These are phyloP conservation scores for Mobula hypostoma DNA, from an alignment of 2,113 vertebrate genomes.

Conservation along the genomic window DNA sequence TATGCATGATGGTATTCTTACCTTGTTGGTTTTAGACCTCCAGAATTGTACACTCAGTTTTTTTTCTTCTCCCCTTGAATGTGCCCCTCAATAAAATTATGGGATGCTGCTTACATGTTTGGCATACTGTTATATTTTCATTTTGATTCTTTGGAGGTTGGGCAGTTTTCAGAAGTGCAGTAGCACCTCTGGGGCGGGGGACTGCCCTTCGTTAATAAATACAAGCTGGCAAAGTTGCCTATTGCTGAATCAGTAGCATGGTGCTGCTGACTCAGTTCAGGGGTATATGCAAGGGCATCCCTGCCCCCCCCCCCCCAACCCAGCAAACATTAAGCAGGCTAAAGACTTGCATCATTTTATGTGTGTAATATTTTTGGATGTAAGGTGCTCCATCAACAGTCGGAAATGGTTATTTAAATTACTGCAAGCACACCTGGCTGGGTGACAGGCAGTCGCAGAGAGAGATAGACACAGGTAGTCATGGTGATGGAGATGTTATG, in stretches of 20 bases:
- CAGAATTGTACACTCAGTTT: constrained; percentile 5
- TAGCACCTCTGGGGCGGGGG: not conserved
- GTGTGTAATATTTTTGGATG: too few species aligned
- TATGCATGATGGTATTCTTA: not conserved
- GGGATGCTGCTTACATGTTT: constrained; percentile 17
- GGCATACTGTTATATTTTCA: not conserved
- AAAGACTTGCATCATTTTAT: too few species aligned
- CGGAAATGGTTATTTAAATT: too few species aligned
- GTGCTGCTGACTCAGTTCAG: not conserved
- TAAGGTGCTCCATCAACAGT: too few species aligned
- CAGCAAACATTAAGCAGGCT: too few species aligned
- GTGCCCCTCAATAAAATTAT: constrained; percentile 24
- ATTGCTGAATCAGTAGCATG: not conserved
- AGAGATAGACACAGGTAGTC: too few species aligned
- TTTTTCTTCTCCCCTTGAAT: not conserved
- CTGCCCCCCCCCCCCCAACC: too few species aligned
- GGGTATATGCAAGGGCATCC: too few species aligned
- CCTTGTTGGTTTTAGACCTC: not conserved
- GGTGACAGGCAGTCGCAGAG: too few species aligned
- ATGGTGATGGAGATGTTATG: too few species aligned
- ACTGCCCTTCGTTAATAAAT: not conserved
- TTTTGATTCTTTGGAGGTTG: not conserved
- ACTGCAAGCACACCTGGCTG: too few species aligned
- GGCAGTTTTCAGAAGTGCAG: not conserved
- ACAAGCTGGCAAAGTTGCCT: not conserved